Evolutionary conservation across 2,888 invertebrate genomes (phyloP).

Genomic region (Anthophora plumipes): DNA sequence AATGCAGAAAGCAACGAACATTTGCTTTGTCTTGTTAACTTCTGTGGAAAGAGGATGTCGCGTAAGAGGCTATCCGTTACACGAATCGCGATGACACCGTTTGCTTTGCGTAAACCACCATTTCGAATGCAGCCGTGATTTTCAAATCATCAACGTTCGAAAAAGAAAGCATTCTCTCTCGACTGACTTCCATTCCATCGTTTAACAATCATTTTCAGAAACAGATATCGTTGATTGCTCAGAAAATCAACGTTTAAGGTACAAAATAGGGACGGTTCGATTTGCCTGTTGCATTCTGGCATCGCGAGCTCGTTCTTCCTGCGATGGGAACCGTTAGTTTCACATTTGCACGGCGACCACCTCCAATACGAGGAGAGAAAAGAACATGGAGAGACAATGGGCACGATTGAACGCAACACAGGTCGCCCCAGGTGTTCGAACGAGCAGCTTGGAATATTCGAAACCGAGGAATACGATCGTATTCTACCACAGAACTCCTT

Average conservation of each 20-base stretch:
- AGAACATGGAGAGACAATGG: conserved; percentile 37
- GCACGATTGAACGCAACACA: conserved; percentile 8
- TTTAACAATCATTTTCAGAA: not conserved
- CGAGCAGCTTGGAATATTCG: not conserved
- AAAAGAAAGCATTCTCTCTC: not conserved
- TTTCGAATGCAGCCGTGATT: no score
- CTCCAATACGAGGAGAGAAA: not conserved
- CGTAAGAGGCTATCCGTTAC: no score
- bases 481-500: not conserved
- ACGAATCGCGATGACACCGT: no score
- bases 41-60: not conserved
- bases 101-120: no score
- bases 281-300: conserved; percentile 37
- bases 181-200: not conserved
- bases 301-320: conserved; percentile 24
- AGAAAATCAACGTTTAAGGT: not conserved
- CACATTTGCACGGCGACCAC: conserved; percentile 2
- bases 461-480: not conserved
- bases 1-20: conserved; percentile 6
- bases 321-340: conserved; percentile 45
- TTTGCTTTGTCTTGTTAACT: conserved; percentile 1
- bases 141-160: not conserved
- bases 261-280: conserved; percentile 13
- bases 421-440: conserved; percentile 6
- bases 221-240: conserved; percentile 27